These are phyloP conservation scores for Pangasius djambal DNA, from an alignment of 2,797 vertebrate species.

Conservation along the genomic window DNA sequence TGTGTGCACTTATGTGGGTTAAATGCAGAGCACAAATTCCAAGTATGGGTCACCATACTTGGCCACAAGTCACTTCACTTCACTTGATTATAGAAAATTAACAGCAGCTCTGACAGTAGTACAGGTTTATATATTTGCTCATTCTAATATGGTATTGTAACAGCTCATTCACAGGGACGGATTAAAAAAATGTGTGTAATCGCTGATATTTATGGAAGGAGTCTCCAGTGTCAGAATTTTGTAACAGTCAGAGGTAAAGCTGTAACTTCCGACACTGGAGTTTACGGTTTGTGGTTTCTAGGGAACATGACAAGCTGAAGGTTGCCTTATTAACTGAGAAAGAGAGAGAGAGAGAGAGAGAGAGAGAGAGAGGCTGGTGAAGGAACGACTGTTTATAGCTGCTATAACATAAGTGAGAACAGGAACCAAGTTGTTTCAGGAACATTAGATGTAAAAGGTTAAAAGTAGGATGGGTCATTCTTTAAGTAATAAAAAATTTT, in stretches of 20 bases:
- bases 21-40: too few species aligned
- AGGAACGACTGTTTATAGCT: background rate
- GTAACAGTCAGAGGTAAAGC: background rate
- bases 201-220: background rate
- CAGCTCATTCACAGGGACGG: background rate
- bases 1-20: too few species aligned
- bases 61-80: too few species aligned
- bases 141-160: background rate
- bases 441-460: background rate
- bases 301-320: too few species aligned
- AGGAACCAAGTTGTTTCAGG: background rate
- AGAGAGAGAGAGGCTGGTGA: too few species aligned
- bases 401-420: background rate
- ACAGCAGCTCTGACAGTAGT: background rate
- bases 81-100: too few species aligned
- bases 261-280: background rate
- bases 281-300: too few species aligned
- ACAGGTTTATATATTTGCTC: background rate
- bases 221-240: background rate
- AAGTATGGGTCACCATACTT: too few species aligned
- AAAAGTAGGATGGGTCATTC: background rate
- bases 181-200: background rate
- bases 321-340: too few species aligned
- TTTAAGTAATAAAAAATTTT: background rate
- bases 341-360: too few species aligned